phyloP scores from a whole-genome alignment of 1,140 invertebrate genomes.

The Diorhabda elongata region DNA sequence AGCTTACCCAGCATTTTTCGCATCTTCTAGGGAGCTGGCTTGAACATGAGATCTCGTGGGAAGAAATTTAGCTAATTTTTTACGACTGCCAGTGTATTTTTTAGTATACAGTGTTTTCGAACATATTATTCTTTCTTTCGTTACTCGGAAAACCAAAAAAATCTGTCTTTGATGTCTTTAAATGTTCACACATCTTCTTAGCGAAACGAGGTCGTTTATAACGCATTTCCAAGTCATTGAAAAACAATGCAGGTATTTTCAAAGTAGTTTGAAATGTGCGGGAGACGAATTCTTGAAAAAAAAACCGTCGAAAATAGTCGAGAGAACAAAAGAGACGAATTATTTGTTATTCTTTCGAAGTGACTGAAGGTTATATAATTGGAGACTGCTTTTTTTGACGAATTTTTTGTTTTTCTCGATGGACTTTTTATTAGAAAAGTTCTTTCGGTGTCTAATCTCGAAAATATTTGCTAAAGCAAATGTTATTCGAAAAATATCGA shows the following conservation, averaged over 20 bases:
- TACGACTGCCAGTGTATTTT: no score
- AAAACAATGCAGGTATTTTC: conserved; percentile 36
- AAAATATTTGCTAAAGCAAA: no score
- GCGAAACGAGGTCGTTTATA: conserved; percentile 30
- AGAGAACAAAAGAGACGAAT: conserved; percentile 17
- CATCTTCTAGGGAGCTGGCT: no score
- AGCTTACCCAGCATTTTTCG: no score
- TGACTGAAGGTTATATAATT: conserved; percentile 17
- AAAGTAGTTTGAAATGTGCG: conserved; percentile 15
- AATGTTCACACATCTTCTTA: conserved; percentile 36
- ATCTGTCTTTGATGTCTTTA: conserved; percentile 34
- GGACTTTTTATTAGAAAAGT: no score
- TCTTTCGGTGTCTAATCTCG: no score
- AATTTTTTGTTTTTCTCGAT: no score
- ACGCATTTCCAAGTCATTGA: conserved; percentile 33
- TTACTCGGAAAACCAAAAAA: conserved; percentile 24
- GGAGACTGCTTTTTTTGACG: neutral
- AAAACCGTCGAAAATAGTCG: conserved; percentile 23
- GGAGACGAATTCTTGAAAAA: conserved; percentile 5
- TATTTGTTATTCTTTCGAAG: conserved; percentile 20
- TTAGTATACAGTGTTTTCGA: no score
- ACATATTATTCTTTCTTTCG: conserved; percentile 18
- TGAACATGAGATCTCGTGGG: no score
- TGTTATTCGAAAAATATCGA: no score
- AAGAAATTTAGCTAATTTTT: no score